Evolutionary conservation across 2,113 vertebrate genomes (phyloP).

Genomic region (Plecturocebus donacophilus): DNA sequence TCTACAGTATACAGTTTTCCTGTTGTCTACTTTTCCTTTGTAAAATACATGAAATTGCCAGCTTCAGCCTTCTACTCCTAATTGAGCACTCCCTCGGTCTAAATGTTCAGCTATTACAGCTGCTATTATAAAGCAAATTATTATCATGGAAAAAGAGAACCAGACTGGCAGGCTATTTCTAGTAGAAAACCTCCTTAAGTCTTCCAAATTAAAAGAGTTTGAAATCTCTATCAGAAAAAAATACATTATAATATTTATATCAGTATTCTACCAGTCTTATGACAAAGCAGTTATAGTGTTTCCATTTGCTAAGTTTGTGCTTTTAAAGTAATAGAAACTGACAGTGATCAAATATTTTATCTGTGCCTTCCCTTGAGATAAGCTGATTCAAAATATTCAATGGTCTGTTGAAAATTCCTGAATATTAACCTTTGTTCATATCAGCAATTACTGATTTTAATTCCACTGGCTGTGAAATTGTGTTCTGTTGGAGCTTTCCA

Average conservation of each 20-base stretch:
- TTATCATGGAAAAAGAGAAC: slow-evolving; percentile 44
- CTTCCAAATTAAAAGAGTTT: background rate
- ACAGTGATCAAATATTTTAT: slow-evolving; percentile 50
- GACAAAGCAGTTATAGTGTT: background rate
- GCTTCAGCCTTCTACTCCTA: slow-evolving; percentile 5
- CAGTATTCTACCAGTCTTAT: slow-evolving; percentile 7
- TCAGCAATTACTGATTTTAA: slow-evolving; percentile 72
- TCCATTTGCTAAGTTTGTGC: background rate
- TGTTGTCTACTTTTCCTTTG: background rate
- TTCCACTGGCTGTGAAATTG: slow-evolving; percentile 72
- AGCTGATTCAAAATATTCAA: slow-evolving; percentile 35
- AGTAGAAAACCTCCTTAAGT: slow-evolving; percentile 38
- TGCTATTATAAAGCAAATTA: slow-evolving; percentile 51
- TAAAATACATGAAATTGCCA: slow-evolving; percentile 35
- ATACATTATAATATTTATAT: background rate
- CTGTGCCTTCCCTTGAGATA: slow-evolving; percentile 35
- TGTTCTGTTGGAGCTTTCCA: slow-evolving; percentile 59
- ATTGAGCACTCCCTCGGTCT: background rate
- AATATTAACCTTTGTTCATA: slow-evolving; percentile 55
- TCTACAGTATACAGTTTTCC: background rate
- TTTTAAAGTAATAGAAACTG: slow-evolving; percentile 45
- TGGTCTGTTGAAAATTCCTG: slow-evolving; percentile 58
- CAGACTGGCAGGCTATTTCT: background rate
- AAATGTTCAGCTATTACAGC: background rate
- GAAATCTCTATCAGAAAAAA: slow-evolving; percentile 27